Conservation (phyloP, 2,888 invertebrate genomes). For the Polia nebulosa region DNA sequence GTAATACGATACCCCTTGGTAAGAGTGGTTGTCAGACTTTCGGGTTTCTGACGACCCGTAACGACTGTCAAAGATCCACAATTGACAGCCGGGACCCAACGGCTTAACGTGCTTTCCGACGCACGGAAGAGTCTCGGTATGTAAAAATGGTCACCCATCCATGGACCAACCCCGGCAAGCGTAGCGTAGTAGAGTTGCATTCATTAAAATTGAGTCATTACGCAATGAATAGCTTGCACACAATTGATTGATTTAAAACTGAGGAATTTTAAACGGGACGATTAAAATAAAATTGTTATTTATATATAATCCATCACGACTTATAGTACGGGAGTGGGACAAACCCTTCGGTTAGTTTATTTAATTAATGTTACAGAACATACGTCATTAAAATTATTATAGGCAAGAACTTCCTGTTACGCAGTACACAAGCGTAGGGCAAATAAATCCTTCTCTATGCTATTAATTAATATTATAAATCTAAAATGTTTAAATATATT, state of each 20-base stretch:
- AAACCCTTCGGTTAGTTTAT: slow-evolving; percentile 6
- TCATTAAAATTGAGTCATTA: background rate
- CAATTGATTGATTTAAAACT: slow-evolving; percentile 14
- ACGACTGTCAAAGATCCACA: too few species aligned
- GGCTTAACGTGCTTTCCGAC: too few species aligned
- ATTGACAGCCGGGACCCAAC: too few species aligned
- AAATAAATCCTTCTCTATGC: background rate
- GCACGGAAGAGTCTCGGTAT: too few species aligned
- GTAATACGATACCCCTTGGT: too few species aligned
- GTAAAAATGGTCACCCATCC: too few species aligned
- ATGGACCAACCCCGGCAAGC: too few species aligned
- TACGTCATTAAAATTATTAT: slow-evolving; percentile 23
- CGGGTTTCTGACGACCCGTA: too few species aligned
- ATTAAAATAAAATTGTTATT: slow-evolving; percentile 8
- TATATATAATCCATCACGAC: background rate
- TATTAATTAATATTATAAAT: background rate
- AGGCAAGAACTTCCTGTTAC: slow-evolving; percentile 28
- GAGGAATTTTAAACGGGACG: background rate
- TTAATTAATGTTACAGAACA: slow-evolving; percentile 1
- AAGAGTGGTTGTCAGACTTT: too few species aligned
- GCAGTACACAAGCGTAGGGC: background rate
- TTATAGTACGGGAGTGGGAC: slow-evolving; percentile 14
- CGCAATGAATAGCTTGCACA: background rate
- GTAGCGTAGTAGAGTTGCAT: too few species aligned
- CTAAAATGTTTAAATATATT: too few species aligned